phyloP scores from a whole-genome alignment of 2,113 vertebrate genomes.

The Leucosticte australis region DNA sequence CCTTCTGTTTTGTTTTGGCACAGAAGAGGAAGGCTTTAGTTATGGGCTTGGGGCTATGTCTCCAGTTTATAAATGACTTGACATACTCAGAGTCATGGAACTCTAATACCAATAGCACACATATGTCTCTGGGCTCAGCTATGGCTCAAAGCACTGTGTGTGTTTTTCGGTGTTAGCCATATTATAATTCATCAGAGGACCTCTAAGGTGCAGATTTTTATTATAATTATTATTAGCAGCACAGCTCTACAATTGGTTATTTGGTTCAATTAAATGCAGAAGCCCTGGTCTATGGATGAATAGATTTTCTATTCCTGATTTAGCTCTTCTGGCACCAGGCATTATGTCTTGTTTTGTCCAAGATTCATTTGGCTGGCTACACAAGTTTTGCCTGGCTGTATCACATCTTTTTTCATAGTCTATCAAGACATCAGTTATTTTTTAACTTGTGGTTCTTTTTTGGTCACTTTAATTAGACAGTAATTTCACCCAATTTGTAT shows the following conservation, averaged over 20 bases:
- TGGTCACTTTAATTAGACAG: background rate
- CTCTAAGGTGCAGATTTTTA: background rate
- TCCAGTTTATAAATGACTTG: background rate
- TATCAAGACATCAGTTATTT: slow-evolving; percentile 28
- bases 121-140: background rate
- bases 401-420: background rate
- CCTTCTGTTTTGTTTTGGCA: background rate
- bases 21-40: background rate
- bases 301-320: background rate
- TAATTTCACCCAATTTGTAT: background rate
- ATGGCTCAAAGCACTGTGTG: background rate
- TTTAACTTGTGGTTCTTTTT: slow-evolving; percentile 8
- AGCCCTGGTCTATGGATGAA: background rate
- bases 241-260: background rate
- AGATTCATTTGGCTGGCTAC: slow-evolving; percentile 19
- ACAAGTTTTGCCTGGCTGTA: background rate
- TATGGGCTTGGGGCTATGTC: background rate
- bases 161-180: background rate
- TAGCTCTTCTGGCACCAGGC: slow-evolving; percentile 22
- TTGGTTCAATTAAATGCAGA: background rate
- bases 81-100: background rate
- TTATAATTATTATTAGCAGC: slow-evolving; percentile 11
- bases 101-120: background rate
- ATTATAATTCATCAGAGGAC: background rate
- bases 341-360: slow-evolving; percentile 33